Conservation (phyloP, 2,888 invertebrate species). For the Cephus pulcher region DNA sequence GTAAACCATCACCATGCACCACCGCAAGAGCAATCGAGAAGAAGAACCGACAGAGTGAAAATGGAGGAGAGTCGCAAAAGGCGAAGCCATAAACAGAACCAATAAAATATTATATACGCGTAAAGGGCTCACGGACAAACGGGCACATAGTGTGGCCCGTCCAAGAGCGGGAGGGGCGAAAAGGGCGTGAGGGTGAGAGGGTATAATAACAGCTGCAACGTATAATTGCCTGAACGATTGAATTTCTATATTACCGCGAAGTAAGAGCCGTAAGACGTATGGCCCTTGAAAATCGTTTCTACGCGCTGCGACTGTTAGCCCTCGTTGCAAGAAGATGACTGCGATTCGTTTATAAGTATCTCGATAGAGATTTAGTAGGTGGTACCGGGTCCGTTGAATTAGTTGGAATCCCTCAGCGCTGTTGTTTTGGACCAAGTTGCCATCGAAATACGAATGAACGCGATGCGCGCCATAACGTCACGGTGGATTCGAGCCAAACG, state of each 20-base stretch:
- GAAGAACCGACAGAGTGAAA: not conserved
- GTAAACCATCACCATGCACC: not conserved
- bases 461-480: constrained; percentile 51
- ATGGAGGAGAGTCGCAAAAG: not conserved
- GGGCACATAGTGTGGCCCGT: constrained; percentile 15
- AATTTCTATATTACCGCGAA: constrained; percentile 63
- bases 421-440: not conserved
- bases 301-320: constrained; percentile 25
- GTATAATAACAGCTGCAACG: constrained; percentile 61
- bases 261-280: constrained; percentile 31
- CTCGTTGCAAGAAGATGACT: not conserved
- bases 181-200: constrained; percentile 28
- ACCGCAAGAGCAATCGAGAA: not conserved
- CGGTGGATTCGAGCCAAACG: constrained; percentile 62
- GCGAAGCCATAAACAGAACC: constrained; percentile 61
- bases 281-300: constrained; percentile 23
- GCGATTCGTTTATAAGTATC: not conserved
- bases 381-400: not conserved
- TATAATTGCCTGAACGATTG: constrained; percentile 65
- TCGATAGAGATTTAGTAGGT: not conserved
- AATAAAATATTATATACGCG: constrained; percentile 62
- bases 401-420: not conserved
- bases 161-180: constrained; percentile 5
- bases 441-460: constrained; percentile 11
- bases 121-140: constrained; percentile 19